Base-by-base conservation (phyloP, 1,140 invertebrate species). In the Glossosoma conforme region DNA sequence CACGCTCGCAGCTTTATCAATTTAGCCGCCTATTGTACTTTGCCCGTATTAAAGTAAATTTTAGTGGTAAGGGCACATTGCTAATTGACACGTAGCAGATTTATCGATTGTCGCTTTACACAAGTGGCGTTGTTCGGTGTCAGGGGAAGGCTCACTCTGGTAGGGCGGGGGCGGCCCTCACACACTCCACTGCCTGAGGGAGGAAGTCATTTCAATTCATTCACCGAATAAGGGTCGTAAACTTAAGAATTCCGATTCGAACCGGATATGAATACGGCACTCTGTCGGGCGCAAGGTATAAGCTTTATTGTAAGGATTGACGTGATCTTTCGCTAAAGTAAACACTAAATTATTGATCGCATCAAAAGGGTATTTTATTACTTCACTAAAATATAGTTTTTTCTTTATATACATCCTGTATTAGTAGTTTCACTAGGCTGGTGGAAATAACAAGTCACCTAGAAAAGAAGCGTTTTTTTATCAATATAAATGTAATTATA, bases 41-140 rank as follows among this genome's bases (percentile, higher is more conserved):
- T 17, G 35, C 35, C 8, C 9, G n/a, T 45, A 46, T 32, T 35
- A 52, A 44, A 35, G 22, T 48, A 51, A 48, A 52, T 56, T 46
- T 49, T 51, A 17, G 54, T 48, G 54, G 36, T 42, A 18, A 25
- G 54, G 44, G 42, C 14, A 40, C 32, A 44, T 35, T 36, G 32
- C 44, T 57, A 57, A 57, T 57, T 53, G 55, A 53, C 50, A 57
- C 55, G 54, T 52, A 45, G 22, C 36, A 28, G 44, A 52, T 52
- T 56, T 52, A 56, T 52, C 40, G 54, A 56, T 56, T 46, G 38
- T 45, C 44, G 44, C 37, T 22, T 53, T 54, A 40, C 33, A 53
- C 43, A 22, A 38, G 20, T 36, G 25, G 33, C 14, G 33, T 37
- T 22, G 25, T 35, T 41, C 46, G 6, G 22, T 20, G 37, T 36